Evolutionary conservation across 1,140 invertebrate species (phyloP).

Genomic region (Polypedilum pembai): DNA sequence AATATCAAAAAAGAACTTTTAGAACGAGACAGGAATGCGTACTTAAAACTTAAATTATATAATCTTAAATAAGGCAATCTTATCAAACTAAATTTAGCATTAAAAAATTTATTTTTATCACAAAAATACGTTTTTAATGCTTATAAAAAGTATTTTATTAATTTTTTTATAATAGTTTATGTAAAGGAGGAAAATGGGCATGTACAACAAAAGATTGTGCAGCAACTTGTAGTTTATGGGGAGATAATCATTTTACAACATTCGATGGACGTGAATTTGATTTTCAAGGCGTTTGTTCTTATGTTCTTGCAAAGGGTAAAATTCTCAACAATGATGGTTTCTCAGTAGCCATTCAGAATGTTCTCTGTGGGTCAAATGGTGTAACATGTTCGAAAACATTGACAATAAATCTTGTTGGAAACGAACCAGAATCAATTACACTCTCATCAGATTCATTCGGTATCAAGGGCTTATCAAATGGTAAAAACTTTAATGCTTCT

Average conservation of each 20-base stretch:
- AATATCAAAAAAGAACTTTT: no score
- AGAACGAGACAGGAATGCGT: no score
- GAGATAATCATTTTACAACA: slow-evolving; percentile 78
- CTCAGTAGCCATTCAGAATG: slow-evolving; percentile 58
- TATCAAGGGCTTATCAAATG: slow-evolving; percentile 9
- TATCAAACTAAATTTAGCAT: no score
- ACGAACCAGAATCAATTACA: slow-evolving; percentile 53
- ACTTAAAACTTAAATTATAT: no score
- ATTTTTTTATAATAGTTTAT: slow-evolving; percentile 48
- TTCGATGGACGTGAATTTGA: slow-evolving; percentile 78
- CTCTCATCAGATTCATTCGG: slow-evolving; percentile 48
- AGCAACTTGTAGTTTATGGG: slow-evolving; percentile 71
- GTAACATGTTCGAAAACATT: slow-evolving; percentile 81
- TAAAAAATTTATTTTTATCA: no score
- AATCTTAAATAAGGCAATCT: no score
- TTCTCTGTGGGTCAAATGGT: slow-evolving; percentile 68
- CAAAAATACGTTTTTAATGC: no score
- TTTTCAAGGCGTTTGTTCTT: slow-evolving; percentile 83
- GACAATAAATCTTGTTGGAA: slow-evolving; percentile 45
- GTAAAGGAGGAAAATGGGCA: slow-evolving; percentile 58
- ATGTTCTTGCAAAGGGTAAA: slow-evolving; percentile 67
- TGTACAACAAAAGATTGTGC: slow-evolving; percentile 57
- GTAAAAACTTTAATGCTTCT: slow-evolving; percentile 21
- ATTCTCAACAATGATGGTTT: slow-evolving; percentile 55
- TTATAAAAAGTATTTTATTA: no score